Conservation (phyloP, 2,888 invertebrate genomes). For the Octodonta nipae region DNA sequence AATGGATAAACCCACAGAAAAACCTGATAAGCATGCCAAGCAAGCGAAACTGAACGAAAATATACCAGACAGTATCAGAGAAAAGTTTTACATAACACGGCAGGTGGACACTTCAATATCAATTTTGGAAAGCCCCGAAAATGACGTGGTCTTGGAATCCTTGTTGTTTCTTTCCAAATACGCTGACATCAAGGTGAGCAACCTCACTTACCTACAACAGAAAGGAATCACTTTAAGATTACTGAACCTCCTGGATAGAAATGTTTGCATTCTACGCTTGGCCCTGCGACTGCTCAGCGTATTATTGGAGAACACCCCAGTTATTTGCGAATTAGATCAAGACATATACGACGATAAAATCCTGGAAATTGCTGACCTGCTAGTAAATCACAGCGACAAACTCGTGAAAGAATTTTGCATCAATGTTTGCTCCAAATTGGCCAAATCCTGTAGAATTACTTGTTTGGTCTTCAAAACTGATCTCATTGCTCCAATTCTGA, state of each 20-base stretch:
- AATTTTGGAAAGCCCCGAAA: conserved; percentile 23
- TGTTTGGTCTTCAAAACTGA: conserved; percentile 19
- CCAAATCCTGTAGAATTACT: conserved; percentile 17
- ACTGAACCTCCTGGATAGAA: conserved; percentile 18
- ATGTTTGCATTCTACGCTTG: conserved; percentile 23
- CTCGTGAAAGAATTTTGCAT: conserved; percentile 21
- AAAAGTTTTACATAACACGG: conserved; percentile 22
- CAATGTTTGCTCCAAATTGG: conserved; percentile 20
- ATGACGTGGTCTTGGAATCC: conserved; percentile 23
- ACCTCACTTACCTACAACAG: conserved; percentile 19
- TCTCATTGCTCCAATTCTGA: conserved; percentile 20
- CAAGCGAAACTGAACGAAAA: conserved; percentile 9
- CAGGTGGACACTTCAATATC: conserved; percentile 26
- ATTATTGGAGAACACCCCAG: conserved; percentile 17
- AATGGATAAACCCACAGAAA: no score
- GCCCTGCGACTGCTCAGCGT: conserved; percentile 20
- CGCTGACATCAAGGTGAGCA: conserved; percentile 21
- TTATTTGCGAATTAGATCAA: conserved; percentile 22
- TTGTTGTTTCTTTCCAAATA: conserved; percentile 25
- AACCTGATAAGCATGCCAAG: conserved; percentile 5
- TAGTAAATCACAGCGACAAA: conserved; percentile 17
- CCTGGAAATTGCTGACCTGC: conserved; percentile 20
- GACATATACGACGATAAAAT: conserved; percentile 21
- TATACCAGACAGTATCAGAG: conserved; percentile 18
- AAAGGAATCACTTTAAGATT: conserved; percentile 21